Evolutionary conservation across 2,797 vertebrate species (phyloP).

Genomic region (Poecilia wingei): DNA sequence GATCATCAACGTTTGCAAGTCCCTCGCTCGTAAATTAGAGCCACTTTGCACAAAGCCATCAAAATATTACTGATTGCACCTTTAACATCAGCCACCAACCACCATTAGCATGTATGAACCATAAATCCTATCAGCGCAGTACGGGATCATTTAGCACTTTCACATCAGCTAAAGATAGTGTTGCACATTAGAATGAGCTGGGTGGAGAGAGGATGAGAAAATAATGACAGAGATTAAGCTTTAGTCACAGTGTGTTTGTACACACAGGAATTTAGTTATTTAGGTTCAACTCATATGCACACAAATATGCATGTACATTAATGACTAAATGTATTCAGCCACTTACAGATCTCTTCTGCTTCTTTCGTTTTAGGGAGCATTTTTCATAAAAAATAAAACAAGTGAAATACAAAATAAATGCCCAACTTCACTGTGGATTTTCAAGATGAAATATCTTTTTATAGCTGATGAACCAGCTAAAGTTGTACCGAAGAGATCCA

Average conservation of each 20-base stretch:
- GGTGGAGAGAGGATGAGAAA: conserved; percentile 35
- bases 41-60: conserved; percentile 39
- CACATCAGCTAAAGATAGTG: conserved; percentile 49
- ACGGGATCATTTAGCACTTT: conserved; percentile 62
- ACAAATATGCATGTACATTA: not conserved
- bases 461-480: not conserved
- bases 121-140: conserved; percentile 58
- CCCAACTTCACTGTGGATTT: not conserved
- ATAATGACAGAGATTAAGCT: conserved; percentile 40
- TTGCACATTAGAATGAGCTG: conserved; percentile 37
- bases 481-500: not conserved
- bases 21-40: conserved; percentile 46
- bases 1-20: conserved; percentile 36
- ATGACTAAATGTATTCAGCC: not conserved
- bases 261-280: conserved; percentile 33
- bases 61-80: conserved; percentile 61
- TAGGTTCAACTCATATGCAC: conserved; percentile 4
- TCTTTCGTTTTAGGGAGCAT: not conserved
- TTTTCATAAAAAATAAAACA: not conserved
- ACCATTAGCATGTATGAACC: conserved; percentile 52
- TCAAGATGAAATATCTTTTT: not conserved
- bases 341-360: not conserved
- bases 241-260: conserved; percentile 1
- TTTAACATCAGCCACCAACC: conserved; percentile 54
- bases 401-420: not conserved